These are phyloP conservation scores for Trachelus iudaicus DNA, from an alignment of 2,888 invertebrate genomes.

Conservation along the genomic window DNA sequence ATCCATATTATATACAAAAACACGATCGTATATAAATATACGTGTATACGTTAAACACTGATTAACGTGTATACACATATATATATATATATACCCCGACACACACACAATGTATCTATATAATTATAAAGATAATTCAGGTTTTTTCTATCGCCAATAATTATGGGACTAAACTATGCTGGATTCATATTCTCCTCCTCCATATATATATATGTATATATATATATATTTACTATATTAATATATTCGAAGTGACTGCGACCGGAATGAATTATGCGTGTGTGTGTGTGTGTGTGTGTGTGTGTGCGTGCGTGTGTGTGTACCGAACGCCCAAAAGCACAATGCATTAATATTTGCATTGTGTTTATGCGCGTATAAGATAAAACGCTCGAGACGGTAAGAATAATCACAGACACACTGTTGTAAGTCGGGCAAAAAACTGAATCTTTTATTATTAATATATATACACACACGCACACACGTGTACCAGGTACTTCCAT, in stretches of 20 bases:
- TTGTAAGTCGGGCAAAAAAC: slow-evolving; percentile 45
- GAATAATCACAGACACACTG: slow-evolving; percentile 24
- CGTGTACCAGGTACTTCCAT: slow-evolving; percentile 12
- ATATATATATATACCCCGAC: slow-evolving; percentile 22
- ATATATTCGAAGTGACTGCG: background rate
- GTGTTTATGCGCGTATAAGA: background rate
- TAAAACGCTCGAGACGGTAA: background rate
- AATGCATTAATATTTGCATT: background rate
- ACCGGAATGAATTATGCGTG: background rate
- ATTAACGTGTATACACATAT: slow-evolving; percentile 16
- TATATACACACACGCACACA: slow-evolving; percentile 6
- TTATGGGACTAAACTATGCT: slow-evolving; percentile 54
- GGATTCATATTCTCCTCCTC: slow-evolving; percentile 23
- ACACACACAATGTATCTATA: slow-evolving; percentile 5
- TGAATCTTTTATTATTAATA: slow-evolving; percentile 48
- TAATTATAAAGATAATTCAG: slow-evolving; percentile 34
- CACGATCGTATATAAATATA: slow-evolving; percentile 1
- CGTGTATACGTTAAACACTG: background rate
- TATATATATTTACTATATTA: background rate
- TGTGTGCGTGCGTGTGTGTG: background rate
- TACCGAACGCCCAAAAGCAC: background rate
- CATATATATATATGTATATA: background rate
- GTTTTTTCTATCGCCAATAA: slow-evolving; percentile 55
- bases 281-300: no score
- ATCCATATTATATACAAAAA: slow-evolving; percentile 20